Conservation (phyloP, 2,888 invertebrate genomes). For the Lasius fuliginosus region DNA sequence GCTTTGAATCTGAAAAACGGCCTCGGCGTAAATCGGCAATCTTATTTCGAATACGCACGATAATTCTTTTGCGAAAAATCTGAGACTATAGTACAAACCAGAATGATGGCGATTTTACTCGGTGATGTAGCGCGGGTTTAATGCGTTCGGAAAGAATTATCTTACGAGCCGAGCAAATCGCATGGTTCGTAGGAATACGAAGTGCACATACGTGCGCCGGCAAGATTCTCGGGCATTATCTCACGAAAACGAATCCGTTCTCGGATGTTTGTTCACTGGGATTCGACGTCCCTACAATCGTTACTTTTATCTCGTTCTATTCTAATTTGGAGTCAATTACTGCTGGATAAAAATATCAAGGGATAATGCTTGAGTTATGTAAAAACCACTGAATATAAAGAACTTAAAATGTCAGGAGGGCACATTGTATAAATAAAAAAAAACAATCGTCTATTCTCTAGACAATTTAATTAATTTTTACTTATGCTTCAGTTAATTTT, state of each 20-base stretch:
- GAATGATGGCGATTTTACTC: slow-evolving; percentile 34
- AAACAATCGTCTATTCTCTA: not conserved
- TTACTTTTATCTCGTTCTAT: not conserved
- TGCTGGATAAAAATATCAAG: not conserved
- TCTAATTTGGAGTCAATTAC: slow-evolving; percentile 14
- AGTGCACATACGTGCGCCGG: slow-evolving; percentile 24
- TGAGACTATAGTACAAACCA: slow-evolving; percentile 2
- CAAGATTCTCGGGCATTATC: slow-evolving; percentile 34
- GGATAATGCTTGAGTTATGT: not conserved
- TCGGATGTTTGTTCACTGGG: slow-evolving; percentile 4
- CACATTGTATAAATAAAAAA: not conserved
- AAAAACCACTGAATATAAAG: not conserved
- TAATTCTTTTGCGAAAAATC: slow-evolving; percentile 31
- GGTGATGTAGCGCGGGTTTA: slow-evolving; percentile 42
- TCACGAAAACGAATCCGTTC: slow-evolving; percentile 5
- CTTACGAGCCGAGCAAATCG: slow-evolving; percentile 37
- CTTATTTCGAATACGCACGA: slow-evolving; percentile 6
- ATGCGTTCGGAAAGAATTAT: slow-evolving; percentile 47
- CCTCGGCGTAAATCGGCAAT: slow-evolving; percentile 17
- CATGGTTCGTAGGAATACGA: slow-evolving; percentile 29
- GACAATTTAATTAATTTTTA: not conserved
- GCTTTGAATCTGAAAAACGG: slow-evolving; percentile 21
- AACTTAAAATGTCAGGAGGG: not conserved
- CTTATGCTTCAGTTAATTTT: not conserved
- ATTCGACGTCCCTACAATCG: not conserved